Percentiles rank a stretch among this genome's conserved stretches.
Evolutionary conservation across 2,797 vertebrate species (phyloP).

Genomic region (Myiotriccus ornatus): DNA sequence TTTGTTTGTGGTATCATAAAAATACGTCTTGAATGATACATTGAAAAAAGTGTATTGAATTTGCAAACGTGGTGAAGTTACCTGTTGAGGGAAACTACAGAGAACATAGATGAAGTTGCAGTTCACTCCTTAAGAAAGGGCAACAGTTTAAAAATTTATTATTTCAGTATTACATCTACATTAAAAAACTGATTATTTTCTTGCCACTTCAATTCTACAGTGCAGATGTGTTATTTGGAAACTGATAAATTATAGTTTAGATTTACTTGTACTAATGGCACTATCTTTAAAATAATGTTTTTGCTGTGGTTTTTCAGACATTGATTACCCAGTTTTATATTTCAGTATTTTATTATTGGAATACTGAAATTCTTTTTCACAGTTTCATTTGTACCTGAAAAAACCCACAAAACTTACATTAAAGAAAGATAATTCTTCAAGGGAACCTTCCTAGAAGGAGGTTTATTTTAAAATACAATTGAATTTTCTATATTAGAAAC

Average conservation of each 20-base stretch:
- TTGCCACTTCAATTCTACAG: neutral
- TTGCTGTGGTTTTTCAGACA: accelerated
- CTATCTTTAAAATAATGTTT: neutral
- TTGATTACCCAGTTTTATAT: neutral
- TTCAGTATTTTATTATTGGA: neutral
- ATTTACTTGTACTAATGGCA: neutral
- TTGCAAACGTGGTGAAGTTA: neutral
- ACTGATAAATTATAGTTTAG: neutral
- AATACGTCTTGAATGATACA: neutral
- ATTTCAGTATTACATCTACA: neutral
- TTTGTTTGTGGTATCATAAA: neutral
- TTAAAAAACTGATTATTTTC: accelerated
- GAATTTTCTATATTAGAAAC: neutral
- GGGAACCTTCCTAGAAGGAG: neutral
- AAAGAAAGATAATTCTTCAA: neutral
- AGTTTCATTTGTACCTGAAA: neutral
- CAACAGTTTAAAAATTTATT: neutral
- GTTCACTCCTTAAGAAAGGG: neutral
- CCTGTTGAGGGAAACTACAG: neutral
- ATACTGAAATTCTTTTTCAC: neutral
- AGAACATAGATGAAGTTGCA: neutral
- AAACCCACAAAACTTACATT: neutral
- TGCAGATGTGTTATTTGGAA: neutral
- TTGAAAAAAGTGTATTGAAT: neutral
- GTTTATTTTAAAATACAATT: neutral